Evolutionary conservation across 2,888 invertebrate species (phyloP), one percentile per base, ranked within the genome.

Genomic region (Parelbella ahira): DNA sequence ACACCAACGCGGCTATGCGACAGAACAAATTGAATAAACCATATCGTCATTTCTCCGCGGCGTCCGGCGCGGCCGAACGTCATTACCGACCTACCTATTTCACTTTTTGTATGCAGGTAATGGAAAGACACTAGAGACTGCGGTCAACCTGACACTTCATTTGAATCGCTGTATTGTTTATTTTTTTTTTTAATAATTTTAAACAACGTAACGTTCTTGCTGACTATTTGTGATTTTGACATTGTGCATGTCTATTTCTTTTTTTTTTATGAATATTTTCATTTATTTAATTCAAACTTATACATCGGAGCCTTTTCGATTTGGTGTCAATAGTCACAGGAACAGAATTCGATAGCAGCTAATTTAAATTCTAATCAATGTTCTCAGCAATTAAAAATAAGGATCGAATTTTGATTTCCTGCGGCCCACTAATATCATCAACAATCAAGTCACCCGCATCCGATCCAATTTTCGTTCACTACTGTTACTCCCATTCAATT

Each of bases 21-120:
- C 56, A 41, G 24, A 60, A 61, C 57, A 67, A 77, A 79, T 76
- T 70, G 68, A 81, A 79, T 79, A 64, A 63, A 73, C 67, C 72
- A 72, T 76, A 75, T 64, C 68, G 75, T 63, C 65, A 60, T 72
- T 69, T 59, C 53, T 39, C 45, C 65, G 65, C 49, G 62, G 68
- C 63, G n/a, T n/a, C n/a, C 42, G 28, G 33, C 33, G 43, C 43
- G 33, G 46, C 25, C 37, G 21, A 38, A 28, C 11, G 37, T 20
- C 33, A 15, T 32, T 43, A 39, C 32, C 38, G n/a, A n/a, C n/a
- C n/a, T n/a, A n/a, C n/a, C n/a, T n/a, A 20, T 25, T 11, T 32
- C 32, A 25, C 25, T 33, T 39, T 39, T 32, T 39, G 30, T 39
- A 8, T n/a, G 6, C 3, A 4, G 5, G 19, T 19, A 19, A 33